These are phyloP conservation scores for Acromyrmex echinatior DNA, from an alignment of 1,140 invertebrate species.

Conservation along the genomic window DNA sequence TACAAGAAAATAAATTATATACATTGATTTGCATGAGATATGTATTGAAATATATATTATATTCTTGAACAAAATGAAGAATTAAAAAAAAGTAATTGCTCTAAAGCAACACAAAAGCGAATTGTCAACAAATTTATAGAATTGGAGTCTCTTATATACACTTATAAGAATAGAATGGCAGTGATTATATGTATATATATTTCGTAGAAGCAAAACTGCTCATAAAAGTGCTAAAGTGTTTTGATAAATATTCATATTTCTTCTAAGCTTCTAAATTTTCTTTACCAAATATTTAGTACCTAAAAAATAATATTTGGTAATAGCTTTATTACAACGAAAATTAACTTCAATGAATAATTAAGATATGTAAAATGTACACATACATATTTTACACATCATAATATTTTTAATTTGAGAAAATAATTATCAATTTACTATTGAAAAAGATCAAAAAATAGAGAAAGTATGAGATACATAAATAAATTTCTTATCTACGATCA, in stretches of 20 bases:
- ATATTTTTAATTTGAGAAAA: neutral
- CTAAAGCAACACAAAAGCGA: neutral
- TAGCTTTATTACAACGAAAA: neutral
- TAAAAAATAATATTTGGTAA: constrained; percentile 49
- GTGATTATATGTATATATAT: neutral
- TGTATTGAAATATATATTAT: constrained; percentile 20
- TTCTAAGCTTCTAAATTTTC: neutral
- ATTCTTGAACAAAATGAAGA: neutral
- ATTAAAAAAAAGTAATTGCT: neutral
- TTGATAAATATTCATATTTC: neutral
- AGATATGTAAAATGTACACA: neutral
- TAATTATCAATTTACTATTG: neutral
- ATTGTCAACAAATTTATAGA: constrained; percentile 1
- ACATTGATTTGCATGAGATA: neutral
- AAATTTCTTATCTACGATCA: neutral
- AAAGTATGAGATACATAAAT: constrained; percentile 15
- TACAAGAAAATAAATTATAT: neutral
- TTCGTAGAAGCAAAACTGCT: neutral
- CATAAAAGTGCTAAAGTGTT: neutral
- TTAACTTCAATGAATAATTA: neutral
- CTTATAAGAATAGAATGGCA: constrained; percentile 2
- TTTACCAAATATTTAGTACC: neutral
- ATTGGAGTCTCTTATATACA: neutral
- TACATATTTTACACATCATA: constrained; percentile 10
- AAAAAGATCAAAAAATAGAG: neutral